Percentiles rank a stretch among this genome's conserved stretches.
These are phyloP conservation scores for Pteropus rufus DNA, from an alignment of 2,797 vertebrate species.

Conservation along the genomic window DNA sequence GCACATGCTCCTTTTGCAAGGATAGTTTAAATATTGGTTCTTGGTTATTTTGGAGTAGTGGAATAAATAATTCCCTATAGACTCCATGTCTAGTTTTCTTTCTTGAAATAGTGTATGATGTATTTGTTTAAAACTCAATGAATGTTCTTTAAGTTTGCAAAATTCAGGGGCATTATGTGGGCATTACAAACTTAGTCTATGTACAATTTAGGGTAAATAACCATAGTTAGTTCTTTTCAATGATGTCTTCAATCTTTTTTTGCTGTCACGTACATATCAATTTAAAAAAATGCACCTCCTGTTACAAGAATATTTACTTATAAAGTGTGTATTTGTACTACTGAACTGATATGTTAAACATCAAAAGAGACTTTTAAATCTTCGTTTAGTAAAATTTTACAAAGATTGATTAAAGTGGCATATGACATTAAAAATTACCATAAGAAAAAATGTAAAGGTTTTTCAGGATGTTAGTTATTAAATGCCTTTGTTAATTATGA, in stretches of 20 bases:
- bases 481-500: neutral
- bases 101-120: neutral
- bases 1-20: neutral
- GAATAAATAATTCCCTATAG: neutral
- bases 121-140: neutral
- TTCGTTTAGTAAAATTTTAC: neutral
- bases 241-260: neutral
- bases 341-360: neutral
- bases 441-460: neutral
- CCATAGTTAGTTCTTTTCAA: neutral
- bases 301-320: neutral
- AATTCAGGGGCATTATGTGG: neutral
- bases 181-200: neutral
- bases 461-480: neutral
- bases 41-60: neutral
- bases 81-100: neutral
- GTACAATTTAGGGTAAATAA: neutral
- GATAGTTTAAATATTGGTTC: neutral
- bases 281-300: neutral
- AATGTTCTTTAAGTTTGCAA: neutral
- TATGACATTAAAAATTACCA: neutral
- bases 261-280: neutral
- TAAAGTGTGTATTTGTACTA: neutral
- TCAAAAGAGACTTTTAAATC: neutral
- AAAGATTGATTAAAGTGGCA: neutral